phyloP scores from a whole-genome alignment of 92 coral and sea anemone genomes.

The Galaxea fascicularis region DNA sequence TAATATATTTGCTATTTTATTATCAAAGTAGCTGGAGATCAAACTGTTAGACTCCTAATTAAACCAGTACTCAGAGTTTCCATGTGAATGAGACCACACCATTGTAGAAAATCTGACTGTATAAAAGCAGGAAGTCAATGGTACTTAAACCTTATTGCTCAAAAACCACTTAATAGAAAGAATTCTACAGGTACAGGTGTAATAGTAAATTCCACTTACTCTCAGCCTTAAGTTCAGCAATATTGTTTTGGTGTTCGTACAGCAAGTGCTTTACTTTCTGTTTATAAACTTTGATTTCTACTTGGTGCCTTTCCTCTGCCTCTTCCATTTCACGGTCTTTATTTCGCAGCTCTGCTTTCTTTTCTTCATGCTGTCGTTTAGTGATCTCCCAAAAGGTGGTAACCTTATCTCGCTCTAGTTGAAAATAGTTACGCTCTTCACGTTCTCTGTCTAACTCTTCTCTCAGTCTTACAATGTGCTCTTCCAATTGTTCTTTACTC shows the following conservation, averaged over 20 bases:
- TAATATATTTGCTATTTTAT: too few relatives aligned
- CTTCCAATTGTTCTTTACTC: conserved; percentile 98
- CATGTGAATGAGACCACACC: too few relatives aligned
- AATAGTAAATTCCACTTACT: conserved; percentile 63
- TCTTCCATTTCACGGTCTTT: conserved; percentile 99
- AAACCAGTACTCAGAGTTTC: too few relatives aligned
- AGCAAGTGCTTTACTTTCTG: conserved; percentile 97
- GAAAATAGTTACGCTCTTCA: conserved; percentile 97
- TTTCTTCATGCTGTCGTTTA: conserved; percentile 92
- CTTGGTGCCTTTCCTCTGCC: conserved; percentile 99
- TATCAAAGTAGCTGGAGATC: too few relatives aligned
- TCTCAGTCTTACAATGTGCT: conserved; percentile 93
- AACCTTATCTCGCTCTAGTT: conserved; percentile 95
- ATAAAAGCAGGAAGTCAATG: too few relatives aligned
- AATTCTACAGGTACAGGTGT: too few relatives aligned
- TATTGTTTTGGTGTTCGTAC: conserved; percentile 98
- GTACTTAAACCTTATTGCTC: too few relatives aligned
- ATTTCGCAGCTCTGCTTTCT: conserved; percentile 91
- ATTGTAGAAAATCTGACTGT: too few relatives aligned
- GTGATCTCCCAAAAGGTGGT: conserved; percentile 99
- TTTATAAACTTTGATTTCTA: conserved; percentile 98
- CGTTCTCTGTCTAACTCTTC: conserved; percentile 97
- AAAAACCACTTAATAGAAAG: too few relatives aligned
- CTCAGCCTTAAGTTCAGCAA: conserved; percentile 97
- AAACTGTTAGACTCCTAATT: too few relatives aligned